phyloP scores from a whole-genome alignment of 2,888 invertebrate genomes.

The Habroteleia sp. region DNA sequence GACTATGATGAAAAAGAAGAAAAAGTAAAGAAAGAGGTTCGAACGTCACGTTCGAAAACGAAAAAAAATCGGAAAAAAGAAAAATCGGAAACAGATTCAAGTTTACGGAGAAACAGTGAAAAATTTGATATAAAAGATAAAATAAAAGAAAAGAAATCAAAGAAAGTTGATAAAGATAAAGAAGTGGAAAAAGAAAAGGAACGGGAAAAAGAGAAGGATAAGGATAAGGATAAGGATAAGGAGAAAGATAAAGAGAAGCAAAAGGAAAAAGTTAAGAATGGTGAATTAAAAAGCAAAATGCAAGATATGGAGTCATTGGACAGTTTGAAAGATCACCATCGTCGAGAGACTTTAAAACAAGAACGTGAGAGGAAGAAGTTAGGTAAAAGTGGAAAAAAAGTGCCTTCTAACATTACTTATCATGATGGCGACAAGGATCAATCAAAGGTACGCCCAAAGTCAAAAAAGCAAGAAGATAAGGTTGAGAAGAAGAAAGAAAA shows the following conservation, averaged over 20 bases:
- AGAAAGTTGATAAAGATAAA: constrained; percentile 67
- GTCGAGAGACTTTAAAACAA: constrained; percentile 76
- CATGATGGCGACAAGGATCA: constrained; percentile 74
- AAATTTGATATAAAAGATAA: constrained; percentile 59
- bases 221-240: constrained; percentile 81
- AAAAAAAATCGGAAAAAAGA: constrained; percentile 73
- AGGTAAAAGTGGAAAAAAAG: constrained; percentile 76
- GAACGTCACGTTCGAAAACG: constrained; percentile 75
- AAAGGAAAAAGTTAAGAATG: constrained; percentile 82
- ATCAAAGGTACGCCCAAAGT: constrained; percentile 73
- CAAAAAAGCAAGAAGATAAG: constrained; percentile 68
- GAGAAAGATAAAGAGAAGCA: constrained; percentile 66
- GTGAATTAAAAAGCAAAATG: constrained; percentile 82
- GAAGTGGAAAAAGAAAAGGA: constrained; percentile 60
- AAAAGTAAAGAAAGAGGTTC: constrained; percentile 65
- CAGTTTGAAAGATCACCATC: constrained; percentile 77
- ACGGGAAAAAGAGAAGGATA: constrained; percentile 67
- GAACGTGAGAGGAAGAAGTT: constrained; percentile 77
- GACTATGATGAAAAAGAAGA: constrained; percentile 66
- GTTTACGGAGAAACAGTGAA: constrained; percentile 50
- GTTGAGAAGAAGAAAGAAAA: constrained; percentile 67
- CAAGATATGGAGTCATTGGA: constrained; percentile 79
- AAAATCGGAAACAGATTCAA: constrained; percentile 65
- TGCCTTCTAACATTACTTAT: constrained; percentile 80
- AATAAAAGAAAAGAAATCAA: constrained; percentile 68